phyloP scores from a whole-genome alignment of 1,140 invertebrate genomes.

The Phocides pigmalion region DNA sequence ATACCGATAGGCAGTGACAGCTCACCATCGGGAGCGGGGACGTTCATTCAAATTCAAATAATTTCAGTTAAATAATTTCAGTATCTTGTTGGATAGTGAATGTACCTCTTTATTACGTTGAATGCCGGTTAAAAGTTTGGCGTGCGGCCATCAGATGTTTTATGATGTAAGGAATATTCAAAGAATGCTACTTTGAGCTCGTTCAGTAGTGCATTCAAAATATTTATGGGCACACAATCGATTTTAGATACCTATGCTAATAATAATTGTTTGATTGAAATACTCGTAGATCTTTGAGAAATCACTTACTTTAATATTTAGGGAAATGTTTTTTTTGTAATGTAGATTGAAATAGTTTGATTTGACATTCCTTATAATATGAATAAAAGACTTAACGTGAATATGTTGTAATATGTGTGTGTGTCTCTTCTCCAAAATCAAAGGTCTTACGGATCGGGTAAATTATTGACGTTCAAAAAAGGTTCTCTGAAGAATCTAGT shows the following conservation, averaged over 20 bases:
- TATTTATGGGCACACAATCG: conserved; percentile 34
- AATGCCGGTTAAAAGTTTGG: conserved; percentile 47
- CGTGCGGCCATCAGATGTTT: conserved; percentile 52
- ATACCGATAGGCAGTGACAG: too few species aligned
- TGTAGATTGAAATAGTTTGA: too few species aligned
- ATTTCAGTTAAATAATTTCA: too few species aligned
- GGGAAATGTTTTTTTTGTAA: not conserved
- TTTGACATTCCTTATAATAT: too few species aligned
- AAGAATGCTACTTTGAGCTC: conserved; percentile 34
- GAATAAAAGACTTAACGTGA: too few species aligned
- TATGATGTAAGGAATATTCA: conserved; percentile 49
- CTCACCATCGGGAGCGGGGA: too few species aligned
- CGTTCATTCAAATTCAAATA: too few species aligned
- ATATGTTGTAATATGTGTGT: too few species aligned
- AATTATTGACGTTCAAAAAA: too few species aligned
- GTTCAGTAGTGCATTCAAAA: conserved; percentile 37
- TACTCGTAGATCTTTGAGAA: conserved; percentile 12
- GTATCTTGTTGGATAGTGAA: not conserved
- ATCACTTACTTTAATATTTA: not conserved
- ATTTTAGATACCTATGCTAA: conserved; percentile 23
- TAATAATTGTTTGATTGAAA: conserved; percentile 20
- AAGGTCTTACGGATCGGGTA: too few species aligned
- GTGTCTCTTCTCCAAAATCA: too few species aligned
- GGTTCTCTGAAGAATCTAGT: too few species aligned
- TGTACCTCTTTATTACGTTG: conserved; percentile 2